These are phyloP conservation scores for Pangasius djambal DNA, from an alignment of 2,797 vertebrate species.

Conservation along the genomic window DNA sequence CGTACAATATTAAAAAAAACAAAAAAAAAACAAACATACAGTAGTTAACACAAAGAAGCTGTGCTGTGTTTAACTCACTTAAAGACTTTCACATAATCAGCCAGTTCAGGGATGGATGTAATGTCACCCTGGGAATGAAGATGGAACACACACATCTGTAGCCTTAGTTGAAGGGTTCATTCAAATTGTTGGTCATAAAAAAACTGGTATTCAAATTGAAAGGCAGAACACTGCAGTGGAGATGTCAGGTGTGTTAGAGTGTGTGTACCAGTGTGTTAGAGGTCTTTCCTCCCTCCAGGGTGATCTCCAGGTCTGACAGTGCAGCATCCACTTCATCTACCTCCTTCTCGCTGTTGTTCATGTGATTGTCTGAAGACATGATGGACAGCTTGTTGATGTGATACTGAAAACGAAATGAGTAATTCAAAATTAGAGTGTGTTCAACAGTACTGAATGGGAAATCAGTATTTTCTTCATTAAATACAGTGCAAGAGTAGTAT, in stretches of 20 bases:
- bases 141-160: not conserved
- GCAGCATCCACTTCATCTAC: conserved; percentile 98
- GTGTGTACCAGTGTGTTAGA: conserved; percentile 88
- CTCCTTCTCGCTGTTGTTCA: conserved; percentile 99
- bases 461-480: not conserved
- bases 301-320: conserved; percentile 96
- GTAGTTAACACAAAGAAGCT: not conserved
- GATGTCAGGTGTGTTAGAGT: not conserved
- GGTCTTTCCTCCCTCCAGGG: conserved; percentile 95
- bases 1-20: not conserved
- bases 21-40: not conserved
- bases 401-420: conserved; percentile 78
- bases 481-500: not conserved
- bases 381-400: conserved; percentile 99
- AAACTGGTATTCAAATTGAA: not conserved
- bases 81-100: conserved; percentile 98
- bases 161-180: conserved; percentile 11
- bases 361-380: conserved; percentile 98
- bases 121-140: conserved; percentile 88
- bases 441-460: not conserved
- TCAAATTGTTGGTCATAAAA: conserved; percentile 39
- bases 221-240: not conserved
- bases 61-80: conserved; percentile 85
- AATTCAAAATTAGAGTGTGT: not conserved
- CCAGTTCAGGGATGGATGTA: conserved; percentile 98